Evolutionary conservation across 2,888 invertebrate genomes (phyloP).

Genomic region (Eretmocerus hayati): DNA sequence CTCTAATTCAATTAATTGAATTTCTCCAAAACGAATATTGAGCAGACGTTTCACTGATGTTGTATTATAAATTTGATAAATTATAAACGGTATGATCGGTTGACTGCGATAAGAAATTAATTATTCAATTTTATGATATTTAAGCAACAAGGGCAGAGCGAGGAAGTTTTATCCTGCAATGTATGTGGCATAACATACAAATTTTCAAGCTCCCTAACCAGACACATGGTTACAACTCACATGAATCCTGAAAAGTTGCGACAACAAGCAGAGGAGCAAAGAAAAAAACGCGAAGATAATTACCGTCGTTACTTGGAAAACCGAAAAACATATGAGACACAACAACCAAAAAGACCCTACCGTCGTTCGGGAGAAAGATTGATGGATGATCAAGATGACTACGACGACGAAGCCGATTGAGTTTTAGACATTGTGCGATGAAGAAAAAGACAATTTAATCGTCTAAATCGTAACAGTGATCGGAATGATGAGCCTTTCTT

Average conservation of each 20-base stretch:
- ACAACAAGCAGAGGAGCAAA: conserved; percentile 44
- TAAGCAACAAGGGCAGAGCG: conserved; percentile 37
- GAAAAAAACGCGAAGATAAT: conserved; percentile 43
- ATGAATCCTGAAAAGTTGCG: conserved; percentile 46
- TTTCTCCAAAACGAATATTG: not conserved
- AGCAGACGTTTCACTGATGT: not conserved
- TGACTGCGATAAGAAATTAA: too few species aligned
- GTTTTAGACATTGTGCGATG: too few species aligned
- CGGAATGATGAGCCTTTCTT: too few species aligned
- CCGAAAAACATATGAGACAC: conserved; percentile 43
- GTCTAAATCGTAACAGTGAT: too few species aligned
- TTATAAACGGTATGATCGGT: too few species aligned
- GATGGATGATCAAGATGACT: conserved; percentile 21
- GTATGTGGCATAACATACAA: conserved; percentile 52
- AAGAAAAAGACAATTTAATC: too few species aligned
- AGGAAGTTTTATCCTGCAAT: conserved; percentile 43
- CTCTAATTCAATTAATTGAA: not conserved
- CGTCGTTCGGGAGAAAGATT: conserved; percentile 18
- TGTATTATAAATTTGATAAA: not conserved
- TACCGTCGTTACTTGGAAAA: conserved; percentile 44
- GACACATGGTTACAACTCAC: conserved; percentile 57
- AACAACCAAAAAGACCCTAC: conserved; percentile 29
- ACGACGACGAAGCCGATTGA: conserved; percentile 30
- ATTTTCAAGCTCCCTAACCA: conserved; percentile 54
- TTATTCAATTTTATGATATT: conserved; percentile 10